Evolutionary conservation across 2,113 vertebrate species (phyloP), one percentile per base, ranked within the genome.

Genomic region (Tachysurus vachellii): DNA sequence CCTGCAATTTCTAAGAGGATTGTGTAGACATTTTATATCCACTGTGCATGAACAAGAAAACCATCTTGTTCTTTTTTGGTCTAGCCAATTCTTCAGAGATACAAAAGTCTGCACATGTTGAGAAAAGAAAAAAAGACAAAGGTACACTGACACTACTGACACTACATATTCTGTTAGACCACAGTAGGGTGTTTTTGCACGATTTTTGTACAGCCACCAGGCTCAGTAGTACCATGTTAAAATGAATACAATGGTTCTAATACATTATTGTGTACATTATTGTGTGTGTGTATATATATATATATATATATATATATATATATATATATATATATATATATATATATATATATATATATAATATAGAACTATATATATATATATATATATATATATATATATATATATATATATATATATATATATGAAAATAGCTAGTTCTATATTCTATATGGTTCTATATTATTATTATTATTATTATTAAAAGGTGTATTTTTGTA

Each of bases 71-170:
- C n/a, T 80, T 54, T 68, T 84, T 28, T 79, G 16, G 88, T 89
- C 77, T 82, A 92, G 91, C 71, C 13, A 92, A 92, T 86, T 89
- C 91, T 56, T 80, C 80, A 66, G 87, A 91, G 85, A 85, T 91
- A n/a, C 31, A 66, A 42, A 86, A 71, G 12, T 13, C 76, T 44
- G 9, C 9, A 1, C 44, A 13, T 59, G n/a, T 59, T 57, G 57
- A 36, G 44, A 85, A 85, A 26, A 82, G 56, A 56, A 70, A 53
- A 17, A 87, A 75, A 84, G 17, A 53, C n/a, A 79, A 90, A 87
- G 44, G 89, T 90, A 90, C 47, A 54, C 19, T 61, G 11, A 81
- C 10, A 81, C 21, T 3, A 21, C 2, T 54, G 6, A 54, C 36
- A 36, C 36, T 2, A 36, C 36, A 36, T 36, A 36, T 12, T 84